Percentiles rank a stretch among this genome's conserved stretches.
Conservation (phyloP, 1,140 invertebrate genomes). For the Capitella teleta region DNA sequence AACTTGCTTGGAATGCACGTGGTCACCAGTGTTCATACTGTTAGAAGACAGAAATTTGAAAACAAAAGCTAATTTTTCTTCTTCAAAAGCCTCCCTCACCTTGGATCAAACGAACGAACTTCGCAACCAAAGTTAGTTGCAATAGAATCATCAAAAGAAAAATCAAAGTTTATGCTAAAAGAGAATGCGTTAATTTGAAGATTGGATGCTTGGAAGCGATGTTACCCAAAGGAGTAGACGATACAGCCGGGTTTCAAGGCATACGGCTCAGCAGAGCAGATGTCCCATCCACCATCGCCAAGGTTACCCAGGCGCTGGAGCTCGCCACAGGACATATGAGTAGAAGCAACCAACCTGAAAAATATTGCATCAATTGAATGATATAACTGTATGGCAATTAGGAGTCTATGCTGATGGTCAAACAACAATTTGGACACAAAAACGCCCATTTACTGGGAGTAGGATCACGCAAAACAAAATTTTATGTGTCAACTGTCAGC, state of each 20-base stretch:
- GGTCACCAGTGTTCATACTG: slow-evolving; percentile 8
- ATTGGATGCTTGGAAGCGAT: background rate
- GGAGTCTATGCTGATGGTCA: no score
- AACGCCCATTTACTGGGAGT: no score
- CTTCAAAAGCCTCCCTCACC: background rate
- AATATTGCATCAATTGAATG: no score
- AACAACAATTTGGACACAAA: no score
- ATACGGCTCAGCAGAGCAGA: slow-evolving; percentile 6
- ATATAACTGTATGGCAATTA: no score
- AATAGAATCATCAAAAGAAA: slow-evolving; percentile 11
- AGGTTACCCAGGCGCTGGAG: slow-evolving; percentile 3
- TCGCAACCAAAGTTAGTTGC: background rate
- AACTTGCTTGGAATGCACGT: slow-evolving; percentile 3
- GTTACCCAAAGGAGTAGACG: slow-evolving; percentile 10
- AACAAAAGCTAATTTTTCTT: background rate
- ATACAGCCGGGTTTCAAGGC: background rate
- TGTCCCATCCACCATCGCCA: slow-evolving; percentile 11
- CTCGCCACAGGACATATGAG: slow-evolving; percentile 2
- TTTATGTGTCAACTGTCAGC: no score
- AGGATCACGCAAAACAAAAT: no score
- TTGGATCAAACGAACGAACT: slow-evolving; percentile 9
- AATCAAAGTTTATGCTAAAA: slow-evolving; percentile 7
- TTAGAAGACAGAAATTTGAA: background rate
- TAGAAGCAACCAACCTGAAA: background rate
- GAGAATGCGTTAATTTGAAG: background rate